These are phyloP conservation scores for Antheraea yamamai DNA, from an alignment of 2,888 invertebrate species.

Conservation along the genomic window DNA sequence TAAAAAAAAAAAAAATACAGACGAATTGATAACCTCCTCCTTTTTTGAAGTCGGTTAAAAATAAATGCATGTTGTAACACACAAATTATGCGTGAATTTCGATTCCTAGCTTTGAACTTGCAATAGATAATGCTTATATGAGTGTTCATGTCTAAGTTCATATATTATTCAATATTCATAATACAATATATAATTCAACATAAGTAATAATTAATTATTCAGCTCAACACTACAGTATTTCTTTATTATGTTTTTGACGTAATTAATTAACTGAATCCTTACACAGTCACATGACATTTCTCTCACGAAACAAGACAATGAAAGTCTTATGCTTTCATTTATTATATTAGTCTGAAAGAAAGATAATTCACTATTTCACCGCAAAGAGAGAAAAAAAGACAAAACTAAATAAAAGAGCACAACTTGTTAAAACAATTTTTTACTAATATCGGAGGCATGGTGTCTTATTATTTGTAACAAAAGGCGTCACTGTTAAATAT, in stretches of 20 bases:
- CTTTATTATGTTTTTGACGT: constrained; percentile 5
- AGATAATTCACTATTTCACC: background rate
- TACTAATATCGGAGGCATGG: background rate
- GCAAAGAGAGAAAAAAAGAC: background rate
- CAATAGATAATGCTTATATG: too few species aligned
- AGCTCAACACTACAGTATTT: background rate
- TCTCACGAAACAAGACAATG: background rate
- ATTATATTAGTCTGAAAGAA: background rate
- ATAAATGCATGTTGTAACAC: too few species aligned
- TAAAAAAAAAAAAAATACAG: too few species aligned
- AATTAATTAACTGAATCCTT: constrained; percentile 7
- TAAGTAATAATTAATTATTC: background rate
- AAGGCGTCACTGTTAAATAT: background rate
- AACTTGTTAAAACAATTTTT: background rate
- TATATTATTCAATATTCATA: too few species aligned
- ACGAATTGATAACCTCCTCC: too few species aligned
- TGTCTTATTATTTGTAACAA: background rate
- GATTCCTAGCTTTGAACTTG: too few species aligned
- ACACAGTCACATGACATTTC: background rate
- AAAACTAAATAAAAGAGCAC: background rate
- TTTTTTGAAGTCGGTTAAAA: too few species aligned
- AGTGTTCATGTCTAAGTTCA: too few species aligned
- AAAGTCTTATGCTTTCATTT: constrained; percentile 6
- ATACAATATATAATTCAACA: background rate
- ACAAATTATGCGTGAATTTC: too few species aligned